Percentiles rank a stretch among this genome's conserved stretches.
Evolutionary conservation across 2,888 invertebrate species (phyloP).

Genomic region (Thymelicus acteon): DNA sequence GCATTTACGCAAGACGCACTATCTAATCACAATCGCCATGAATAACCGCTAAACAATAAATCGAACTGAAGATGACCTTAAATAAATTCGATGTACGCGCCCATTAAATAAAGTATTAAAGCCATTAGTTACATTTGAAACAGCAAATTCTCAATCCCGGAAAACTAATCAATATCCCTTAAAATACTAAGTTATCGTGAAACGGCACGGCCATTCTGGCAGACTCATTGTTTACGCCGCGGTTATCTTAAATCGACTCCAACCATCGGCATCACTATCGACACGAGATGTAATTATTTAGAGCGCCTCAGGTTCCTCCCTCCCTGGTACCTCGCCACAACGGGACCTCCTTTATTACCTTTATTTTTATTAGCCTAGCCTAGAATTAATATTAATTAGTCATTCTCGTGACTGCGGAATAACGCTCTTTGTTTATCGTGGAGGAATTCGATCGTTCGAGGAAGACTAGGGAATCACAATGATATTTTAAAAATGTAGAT

Average conservation of each 20-base stretch:
- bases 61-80: conserved; percentile 28
- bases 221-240: conserved; percentile 40
- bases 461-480: too few relatives aligned
- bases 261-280: conserved; percentile 43
- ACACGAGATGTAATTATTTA: conserved; percentile 49
- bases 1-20: neutral
- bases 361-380: conserved; percentile 37
- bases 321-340: conserved; percentile 34
- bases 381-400: conserved; percentile 30
- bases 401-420: conserved; percentile 25
- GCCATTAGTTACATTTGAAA: conserved; percentile 20
- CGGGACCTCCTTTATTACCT: conserved; percentile 31
- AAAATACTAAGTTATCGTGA: conserved; percentile 33
- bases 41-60: conserved; percentile 25
- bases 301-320: conserved; percentile 28
- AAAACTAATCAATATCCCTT: conserved; percentile 33
- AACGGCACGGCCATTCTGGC: conserved; percentile 5
- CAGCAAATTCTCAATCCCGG: conserved; percentile 26
- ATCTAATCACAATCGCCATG: conserved; percentile 10
- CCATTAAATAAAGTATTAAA: conserved; percentile 27
- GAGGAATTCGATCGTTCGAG: too few relatives aligned
- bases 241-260: conserved; percentile 45
- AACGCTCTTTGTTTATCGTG: conserved; percentile 17
- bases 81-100: conserved; percentile 29
- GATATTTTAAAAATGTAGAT: too few relatives aligned